Conservation (phyloP, 1,140 invertebrate genomes). For the Eueides isabella region DNA sequence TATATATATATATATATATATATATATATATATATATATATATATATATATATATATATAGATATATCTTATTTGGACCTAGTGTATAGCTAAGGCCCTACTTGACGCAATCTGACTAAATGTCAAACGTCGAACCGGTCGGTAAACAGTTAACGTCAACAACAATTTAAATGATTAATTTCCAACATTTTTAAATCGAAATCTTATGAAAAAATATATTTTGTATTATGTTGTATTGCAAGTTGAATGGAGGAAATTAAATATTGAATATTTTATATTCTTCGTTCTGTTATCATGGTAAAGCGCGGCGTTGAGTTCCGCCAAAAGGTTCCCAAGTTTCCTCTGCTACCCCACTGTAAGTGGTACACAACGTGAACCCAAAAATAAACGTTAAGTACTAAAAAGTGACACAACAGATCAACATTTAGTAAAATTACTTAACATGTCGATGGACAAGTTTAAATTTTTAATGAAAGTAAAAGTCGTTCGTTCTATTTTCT, state of each 20-base stretch:
- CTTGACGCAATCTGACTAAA: conserved; percentile 5
- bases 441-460: background rate
- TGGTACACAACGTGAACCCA: too few species aligned
- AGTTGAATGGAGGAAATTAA: too few species aligned
- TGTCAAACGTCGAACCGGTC: background rate
- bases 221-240: background rate
- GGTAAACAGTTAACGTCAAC: background rate
- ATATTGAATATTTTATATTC: too few species aligned
- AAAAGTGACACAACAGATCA: background rate
- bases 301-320: too few species aligned
- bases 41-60: too few species aligned
- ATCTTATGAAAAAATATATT: background rate
- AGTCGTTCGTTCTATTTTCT: conserved; percentile 8
- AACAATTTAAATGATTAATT: background rate
- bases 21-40: too few species aligned
- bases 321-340: too few species aligned
- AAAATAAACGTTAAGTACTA: background rate
- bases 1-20: too few species aligned
- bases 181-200: background rate
- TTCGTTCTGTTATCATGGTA: too few species aligned
- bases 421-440: background rate
- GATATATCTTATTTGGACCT: background rate
- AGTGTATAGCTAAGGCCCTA: background rate
- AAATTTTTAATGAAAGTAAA: background rate
- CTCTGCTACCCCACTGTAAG: too few species aligned